Base-by-base conservation (phyloP, 1,140 invertebrate species). In the Heliconius himera region DNA sequence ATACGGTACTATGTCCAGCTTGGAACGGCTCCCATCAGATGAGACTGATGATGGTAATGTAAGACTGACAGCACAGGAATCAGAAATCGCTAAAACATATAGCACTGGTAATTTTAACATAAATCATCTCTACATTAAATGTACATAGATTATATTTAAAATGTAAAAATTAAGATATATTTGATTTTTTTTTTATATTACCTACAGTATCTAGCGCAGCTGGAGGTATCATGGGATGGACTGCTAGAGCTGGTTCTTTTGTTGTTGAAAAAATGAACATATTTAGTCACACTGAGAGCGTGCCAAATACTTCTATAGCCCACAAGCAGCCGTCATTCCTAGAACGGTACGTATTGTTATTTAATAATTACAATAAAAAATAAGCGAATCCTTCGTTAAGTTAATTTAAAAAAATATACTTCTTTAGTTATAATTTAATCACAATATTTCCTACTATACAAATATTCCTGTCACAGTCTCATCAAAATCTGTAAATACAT, bases 251-350 rank as follows among this genome's bases (percentile, higher is more conserved):
- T 8, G 97, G 97, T 0, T 96, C 95, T 73, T 97, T 96, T 88
- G 97, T 97, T 3, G 96, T 96, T 13, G 97, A 97, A 84, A 98
- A 98, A 86, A 97, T 98, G 96, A 96, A 93, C 81, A 94, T 94
- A 41, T 94, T 94, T 75, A 94, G 93, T 82, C 92, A 94, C 73
- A 94, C 93, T 9, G 93, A 94, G 78, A 92, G 88, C 76, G 91
- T 93, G 33, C 92, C 91, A 46, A 93, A 88, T 76, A 89, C 90
- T 16, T 87, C 91, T 0, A 88, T 92, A 79, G 90, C 87, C 3
- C 89, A 90, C 71, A 94, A 94, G 76, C 93, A 94, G 79, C 93
- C 95, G 2, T 95, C 95, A 18, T 96, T 96, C 84, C 93, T 96
- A 81, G 96, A 96, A 88, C 95, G 96, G 95, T 96, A 87, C 75